Percentiles rank a stretch among this genome's conserved stretches.
Conservation (phyloP, 2,113 vertebrate genomes). For the Albula glossodonta region DNA sequence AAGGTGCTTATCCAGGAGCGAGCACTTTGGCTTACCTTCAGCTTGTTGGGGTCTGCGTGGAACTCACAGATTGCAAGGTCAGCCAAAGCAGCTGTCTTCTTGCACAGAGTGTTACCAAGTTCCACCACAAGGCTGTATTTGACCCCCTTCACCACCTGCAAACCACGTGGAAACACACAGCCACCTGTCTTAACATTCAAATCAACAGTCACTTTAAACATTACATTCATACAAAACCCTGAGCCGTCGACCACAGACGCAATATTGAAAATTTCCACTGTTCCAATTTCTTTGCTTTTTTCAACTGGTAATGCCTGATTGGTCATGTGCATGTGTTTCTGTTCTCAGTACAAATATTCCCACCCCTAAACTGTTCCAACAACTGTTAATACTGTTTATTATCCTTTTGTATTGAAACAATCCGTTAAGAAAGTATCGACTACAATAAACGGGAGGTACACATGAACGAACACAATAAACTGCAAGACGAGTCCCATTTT, state of each 20-base stretch:
- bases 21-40: conserved; percentile 68
- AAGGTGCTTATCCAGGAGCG: neutral
- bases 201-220: neutral
- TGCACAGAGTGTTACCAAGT: conserved; percentile 75
- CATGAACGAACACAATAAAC: conserved; percentile 3
- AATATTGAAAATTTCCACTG: too few species aligned
- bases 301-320: too few species aligned
- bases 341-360: neutral
- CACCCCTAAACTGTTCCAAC: neutral
- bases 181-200: neutral
- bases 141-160: conserved; percentile 79
- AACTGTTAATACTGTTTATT: neutral
- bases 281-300: too few species aligned
- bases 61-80: conserved; percentile 58
- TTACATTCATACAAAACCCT: neutral
- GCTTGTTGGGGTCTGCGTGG: conserved; percentile 67
- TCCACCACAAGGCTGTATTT: conserved; percentile 76
- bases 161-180: neutral
- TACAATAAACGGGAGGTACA: neutral
- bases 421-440: neutral
- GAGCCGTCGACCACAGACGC: too few species aligned
- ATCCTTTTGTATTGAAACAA: too few species aligned
- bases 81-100: conserved; percentile 60
- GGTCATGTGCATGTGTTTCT: too few species aligned
- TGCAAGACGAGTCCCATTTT: neutral